phyloP scores from a whole-genome alignment of 2,797 vertebrate species.

The Periparus ater region DNA sequence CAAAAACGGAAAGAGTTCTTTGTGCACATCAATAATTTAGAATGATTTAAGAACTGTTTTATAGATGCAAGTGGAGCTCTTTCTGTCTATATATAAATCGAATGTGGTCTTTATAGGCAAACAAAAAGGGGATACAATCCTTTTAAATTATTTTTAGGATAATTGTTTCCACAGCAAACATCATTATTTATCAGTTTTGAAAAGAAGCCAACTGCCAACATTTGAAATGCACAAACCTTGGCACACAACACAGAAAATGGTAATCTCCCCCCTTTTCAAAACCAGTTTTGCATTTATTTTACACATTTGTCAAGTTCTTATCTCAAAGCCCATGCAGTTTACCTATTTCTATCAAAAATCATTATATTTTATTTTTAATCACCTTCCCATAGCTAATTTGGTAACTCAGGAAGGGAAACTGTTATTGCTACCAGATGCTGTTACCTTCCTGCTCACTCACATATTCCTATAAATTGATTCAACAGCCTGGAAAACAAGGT shows the following conservation, averaged over 20 bases:
- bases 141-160: slow-evolving; percentile 73
- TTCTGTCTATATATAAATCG: slow-evolving; percentile 54
- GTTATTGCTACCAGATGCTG: slow-evolving; percentile 77
- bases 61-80: slow-evolving; percentile 56
- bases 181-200: slow-evolving; percentile 76
- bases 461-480: slow-evolving; percentile 14
- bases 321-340: slow-evolving; percentile 71
- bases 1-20: slow-evolving; percentile 35
- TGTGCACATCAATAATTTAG: slow-evolving; percentile 60
- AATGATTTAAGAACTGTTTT: slow-evolving; percentile 65
- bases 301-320: slow-evolving; percentile 74
- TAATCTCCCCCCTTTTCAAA: slow-evolving; percentile 47
- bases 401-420: slow-evolving; percentile 72
- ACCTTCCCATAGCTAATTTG: slow-evolving; percentile 73
- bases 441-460: slow-evolving; percentile 65
- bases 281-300: slow-evolving; percentile 69
- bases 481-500: slow-evolving; percentile 17
- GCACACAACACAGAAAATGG: slow-evolving; percentile 46
- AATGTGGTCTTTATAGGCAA: slow-evolving; percentile 66
- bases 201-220: slow-evolving; percentile 70
- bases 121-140: slow-evolving; percentile 61
- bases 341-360: slow-evolving; percentile 77
- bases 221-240: slow-evolving; percentile 68
- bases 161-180: slow-evolving; percentile 70
- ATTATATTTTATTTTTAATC: slow-evolving; percentile 75